phyloP scores from a whole-genome alignment of 2,113 vertebrate genomes.

The Tapirus terrestris region DNA sequence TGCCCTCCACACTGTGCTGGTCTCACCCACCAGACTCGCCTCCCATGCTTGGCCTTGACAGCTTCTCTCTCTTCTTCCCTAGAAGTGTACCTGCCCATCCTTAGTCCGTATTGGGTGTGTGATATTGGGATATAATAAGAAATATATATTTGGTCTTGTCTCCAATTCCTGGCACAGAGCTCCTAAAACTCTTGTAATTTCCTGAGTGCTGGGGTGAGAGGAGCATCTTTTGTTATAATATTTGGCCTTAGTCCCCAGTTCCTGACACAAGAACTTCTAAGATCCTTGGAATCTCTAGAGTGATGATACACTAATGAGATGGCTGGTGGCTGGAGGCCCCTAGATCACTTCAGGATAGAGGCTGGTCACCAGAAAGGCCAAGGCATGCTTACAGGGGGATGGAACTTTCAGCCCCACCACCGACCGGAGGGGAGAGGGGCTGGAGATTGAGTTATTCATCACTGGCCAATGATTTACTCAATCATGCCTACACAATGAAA shows the following conservation, averaged over 20 bases:
- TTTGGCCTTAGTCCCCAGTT: not conserved
- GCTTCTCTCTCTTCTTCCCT: not conserved
- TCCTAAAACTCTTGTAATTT: not conserved
- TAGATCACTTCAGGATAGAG: not conserved
- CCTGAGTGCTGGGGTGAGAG: not conserved
- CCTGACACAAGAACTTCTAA: not conserved
- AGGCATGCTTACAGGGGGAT: not conserved
- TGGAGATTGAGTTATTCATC: not conserved
- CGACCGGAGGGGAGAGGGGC: not conserved
- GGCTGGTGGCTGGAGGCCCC: not conserved
- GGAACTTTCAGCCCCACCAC: not conserved
- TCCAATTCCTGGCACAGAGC: not conserved
- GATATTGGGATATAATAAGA: not conserved
- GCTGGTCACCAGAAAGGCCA: not conserved
- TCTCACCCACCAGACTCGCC: not conserved
- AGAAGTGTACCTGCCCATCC: not conserved
- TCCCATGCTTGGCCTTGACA: not conserved
- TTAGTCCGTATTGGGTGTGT: not conserved
- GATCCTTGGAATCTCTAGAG: not conserved
- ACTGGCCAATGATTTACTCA: not conserved
- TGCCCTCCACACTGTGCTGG: rapidly evolving
- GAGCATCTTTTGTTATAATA: too few relatives aligned
- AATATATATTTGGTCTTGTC: not conserved
- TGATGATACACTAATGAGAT: not conserved
- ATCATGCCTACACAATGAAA: not conserved